Conservation (phyloP, 2,797 vertebrate genomes). For the Xiphorhynchus erythropygius region DNA sequence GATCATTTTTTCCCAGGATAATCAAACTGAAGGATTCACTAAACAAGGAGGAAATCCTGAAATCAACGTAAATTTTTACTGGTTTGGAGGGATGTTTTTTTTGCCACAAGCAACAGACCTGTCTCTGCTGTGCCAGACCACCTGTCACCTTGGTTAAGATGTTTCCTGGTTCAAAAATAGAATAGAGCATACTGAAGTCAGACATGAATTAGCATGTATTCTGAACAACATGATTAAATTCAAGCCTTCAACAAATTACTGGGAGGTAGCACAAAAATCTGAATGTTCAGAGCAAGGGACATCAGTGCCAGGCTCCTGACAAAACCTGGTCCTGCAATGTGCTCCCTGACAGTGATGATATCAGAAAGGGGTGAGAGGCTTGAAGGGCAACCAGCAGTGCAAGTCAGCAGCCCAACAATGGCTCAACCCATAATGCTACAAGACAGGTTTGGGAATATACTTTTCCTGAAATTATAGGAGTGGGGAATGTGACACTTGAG, state of each 20-base stretch:
- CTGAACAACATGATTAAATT: background rate
- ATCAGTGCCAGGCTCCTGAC: background rate
- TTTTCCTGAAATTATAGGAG: background rate
- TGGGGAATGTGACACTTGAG: background rate
- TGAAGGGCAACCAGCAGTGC: background rate
- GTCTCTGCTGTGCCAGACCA: background rate
- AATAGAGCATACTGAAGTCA: background rate
- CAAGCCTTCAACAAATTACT: background rate
- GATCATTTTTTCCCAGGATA: background rate
- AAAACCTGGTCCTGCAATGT: background rate
- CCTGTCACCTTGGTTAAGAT: background rate
- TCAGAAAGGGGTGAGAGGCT: background rate
- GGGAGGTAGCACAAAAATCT: background rate
- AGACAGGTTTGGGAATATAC: background rate
- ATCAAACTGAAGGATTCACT: background rate
- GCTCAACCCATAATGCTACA: background rate
- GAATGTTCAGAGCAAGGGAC: background rate
- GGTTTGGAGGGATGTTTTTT: fast-evolving
- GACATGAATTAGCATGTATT: background rate
- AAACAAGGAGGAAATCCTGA: background rate
- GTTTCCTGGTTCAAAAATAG: constrained; percentile 5
- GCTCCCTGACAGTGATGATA: fast-evolving
- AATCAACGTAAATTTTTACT: background rate
- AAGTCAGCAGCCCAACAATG: background rate
- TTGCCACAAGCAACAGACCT: background rate